These are phyloP conservation scores for Pachyuromys duprasi DNA, from an alignment of 2,797 vertebrate species.

Conservation along the genomic window DNA sequence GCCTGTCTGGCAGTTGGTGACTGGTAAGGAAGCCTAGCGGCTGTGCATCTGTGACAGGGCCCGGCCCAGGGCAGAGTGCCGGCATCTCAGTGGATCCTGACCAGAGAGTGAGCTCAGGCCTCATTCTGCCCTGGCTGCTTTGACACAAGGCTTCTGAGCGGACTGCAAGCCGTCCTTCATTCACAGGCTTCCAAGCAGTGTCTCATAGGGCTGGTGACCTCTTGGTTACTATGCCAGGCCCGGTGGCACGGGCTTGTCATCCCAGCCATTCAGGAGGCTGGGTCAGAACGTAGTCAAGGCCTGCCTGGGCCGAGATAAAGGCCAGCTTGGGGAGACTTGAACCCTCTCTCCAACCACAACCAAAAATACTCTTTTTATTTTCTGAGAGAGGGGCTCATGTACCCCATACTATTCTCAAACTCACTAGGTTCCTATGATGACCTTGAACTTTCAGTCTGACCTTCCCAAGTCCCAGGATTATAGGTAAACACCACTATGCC, in stretches of 20 bases:
- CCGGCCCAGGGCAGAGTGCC: rapidly evolving
- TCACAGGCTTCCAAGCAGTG: constrained; percentile 37
- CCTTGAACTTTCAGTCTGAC: not conserved
- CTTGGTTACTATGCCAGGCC: not conserved
- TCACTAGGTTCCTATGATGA: not conserved
- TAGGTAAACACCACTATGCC: not conserved
- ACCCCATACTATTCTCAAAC: not conserved
- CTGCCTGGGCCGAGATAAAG: not conserved
- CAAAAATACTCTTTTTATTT: no score
- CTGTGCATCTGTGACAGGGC: not conserved
- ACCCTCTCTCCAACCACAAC: not conserved
- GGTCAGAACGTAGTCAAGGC: not conserved
- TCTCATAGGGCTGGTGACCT: not conserved
- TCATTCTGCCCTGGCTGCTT: not conserved
- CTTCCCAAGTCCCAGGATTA: not conserved
- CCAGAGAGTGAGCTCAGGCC: not conserved
- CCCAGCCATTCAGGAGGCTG: not conserved
- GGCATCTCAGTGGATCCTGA: not conserved
- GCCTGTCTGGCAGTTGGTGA: not conserved
- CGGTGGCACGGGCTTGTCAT: not conserved
- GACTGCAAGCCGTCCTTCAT: not conserved
- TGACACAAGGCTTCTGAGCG: not conserved
- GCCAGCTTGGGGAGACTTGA: not conserved
- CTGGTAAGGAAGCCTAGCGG: not conserved
- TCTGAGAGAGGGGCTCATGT: not conserved